Base-by-base conservation (phyloP, 2,113 vertebrate species). In the Ranitomeya variabilis region DNA sequence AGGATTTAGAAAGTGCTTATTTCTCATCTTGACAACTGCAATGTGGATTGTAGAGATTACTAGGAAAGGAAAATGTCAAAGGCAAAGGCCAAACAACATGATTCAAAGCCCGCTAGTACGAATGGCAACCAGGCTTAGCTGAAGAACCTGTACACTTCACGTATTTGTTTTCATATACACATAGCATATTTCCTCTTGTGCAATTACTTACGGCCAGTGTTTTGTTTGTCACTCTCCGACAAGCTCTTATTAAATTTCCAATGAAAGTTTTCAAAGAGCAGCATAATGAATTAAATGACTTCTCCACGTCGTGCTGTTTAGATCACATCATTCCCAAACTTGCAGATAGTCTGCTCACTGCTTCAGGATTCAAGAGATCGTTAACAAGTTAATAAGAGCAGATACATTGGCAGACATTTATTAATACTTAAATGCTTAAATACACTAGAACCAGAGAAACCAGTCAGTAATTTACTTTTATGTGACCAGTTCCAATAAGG, bases 21-120 rank as follows among this genome's bases (percentile, higher is more conserved):
- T 89, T 78, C 87, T 89, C 80, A 89, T 77, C 62, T 73, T 89
- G 80, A 89, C 87, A 89, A 84, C 87, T 77, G 87, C 87, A 83
- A 89, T 89, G 80, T 89, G 87, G 87, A 89, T 83, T 89, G 80
- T 83, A 64, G 67, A 89, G 87, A 89, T 89, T 89, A 89, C 80
- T 88, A 52, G 59, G 69, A 62, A 89, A 78, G 71, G 71, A 89
- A 89, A 89, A 89, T 89, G 87, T 89, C 87, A 89, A 77, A 89
- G 87, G 69, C 87, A 89, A 89, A 89, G 87, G 87, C 80, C 71
- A 89, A 77, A 78, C 87, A 89, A 83, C 80, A 89, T 83, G 69
- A 89, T 78, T 89, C 87, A 84, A 89, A 83, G 87, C 87, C 66
- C 15, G 57, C n/a, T 77, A 83, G 67, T 55, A 84, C 37, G 37